A percentile compares a stretch with the other conserved stretches of the same genome.
Evolutionary conservation across 2,797 vertebrate species (phyloP).

Genomic region (Labeo calbasu): DNA sequence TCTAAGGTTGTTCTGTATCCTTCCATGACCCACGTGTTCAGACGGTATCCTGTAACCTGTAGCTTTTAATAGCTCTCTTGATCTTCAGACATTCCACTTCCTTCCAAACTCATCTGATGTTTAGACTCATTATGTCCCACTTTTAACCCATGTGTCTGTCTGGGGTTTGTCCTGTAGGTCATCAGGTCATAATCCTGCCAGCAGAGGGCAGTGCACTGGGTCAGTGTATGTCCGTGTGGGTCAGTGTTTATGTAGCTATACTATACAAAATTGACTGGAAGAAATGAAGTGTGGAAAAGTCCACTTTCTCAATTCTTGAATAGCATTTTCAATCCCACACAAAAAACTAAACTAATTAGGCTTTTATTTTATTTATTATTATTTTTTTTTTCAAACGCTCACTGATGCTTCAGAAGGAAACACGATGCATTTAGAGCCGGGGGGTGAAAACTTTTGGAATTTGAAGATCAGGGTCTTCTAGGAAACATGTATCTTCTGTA

Average conservation of each 20-base stretch:
- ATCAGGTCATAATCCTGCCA: slow-evolving; percentile 53
- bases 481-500: no score
- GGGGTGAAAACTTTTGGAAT: no score
- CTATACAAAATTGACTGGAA: not conserved
- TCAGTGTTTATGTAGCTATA: not conserved
- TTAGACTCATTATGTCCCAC: slow-evolving; percentile 22
- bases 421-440: no score
- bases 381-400: no score
- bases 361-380: no score
- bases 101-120: slow-evolving; percentile 20
- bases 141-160: slow-evolving; percentile 2
- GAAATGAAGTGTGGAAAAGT: no score
- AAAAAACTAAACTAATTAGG: no score
- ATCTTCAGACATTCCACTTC: slow-evolving; percentile 30
- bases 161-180: slow-evolving; percentile 41
- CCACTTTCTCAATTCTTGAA: no score
- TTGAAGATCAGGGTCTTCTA: no score
- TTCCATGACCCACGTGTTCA: not conserved
- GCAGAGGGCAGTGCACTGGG: slow-evolving; percentile 54
- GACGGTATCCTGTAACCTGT: slow-evolving; percentile 11
- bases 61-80: slow-evolving; percentile 41
- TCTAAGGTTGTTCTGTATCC: not conserved
- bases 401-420: no score
- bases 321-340: no score
- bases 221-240: not conserved